phyloP scores from a whole-genome alignment of 2,113 vertebrate species.

The Pangasianodon gigas region DNA sequence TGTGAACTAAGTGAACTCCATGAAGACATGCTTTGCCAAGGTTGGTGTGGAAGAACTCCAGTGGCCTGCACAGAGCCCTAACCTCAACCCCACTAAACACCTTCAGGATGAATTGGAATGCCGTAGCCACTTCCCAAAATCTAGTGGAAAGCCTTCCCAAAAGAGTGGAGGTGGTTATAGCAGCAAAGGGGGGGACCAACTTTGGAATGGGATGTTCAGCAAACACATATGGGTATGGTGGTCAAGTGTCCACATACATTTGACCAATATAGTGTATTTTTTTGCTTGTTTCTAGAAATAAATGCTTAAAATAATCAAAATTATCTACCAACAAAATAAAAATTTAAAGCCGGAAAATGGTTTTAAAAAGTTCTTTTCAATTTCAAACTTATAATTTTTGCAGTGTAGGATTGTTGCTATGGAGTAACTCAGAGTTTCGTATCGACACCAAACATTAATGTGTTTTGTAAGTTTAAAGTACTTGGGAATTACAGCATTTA shows the following conservation, averaged over 20 bases:
- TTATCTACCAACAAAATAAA: background rate
- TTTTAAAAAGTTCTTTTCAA: background rate
- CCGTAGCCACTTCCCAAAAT: too few relatives aligned
- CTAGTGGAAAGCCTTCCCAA: too few relatives aligned
- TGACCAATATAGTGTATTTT: too few relatives aligned
- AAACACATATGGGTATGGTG: background rate
- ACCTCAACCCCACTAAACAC: too few relatives aligned
- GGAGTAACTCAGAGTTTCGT: background rate
- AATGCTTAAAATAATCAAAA: background rate
- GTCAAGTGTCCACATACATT: background rate
- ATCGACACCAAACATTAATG: background rate
- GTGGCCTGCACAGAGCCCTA: too few relatives aligned
- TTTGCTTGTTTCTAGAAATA: background rate
- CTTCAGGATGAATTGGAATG: too few relatives aligned
- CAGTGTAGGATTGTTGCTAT: background rate
- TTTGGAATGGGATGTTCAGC: background rate
- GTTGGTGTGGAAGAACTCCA: too few relatives aligned
- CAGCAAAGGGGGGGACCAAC: too few relatives aligned
- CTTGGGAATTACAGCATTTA: background rate
- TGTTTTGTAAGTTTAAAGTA: background rate
- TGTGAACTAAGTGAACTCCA: too few relatives aligned
- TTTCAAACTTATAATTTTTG: background rate
- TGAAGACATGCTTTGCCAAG: too few relatives aligned
- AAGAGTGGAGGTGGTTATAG: too few relatives aligned
- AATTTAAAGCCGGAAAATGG: background rate